These are phyloP conservation scores for Ochlodes sylvanus DNA, from an alignment of 2,888 invertebrate genomes.

Conservation along the genomic window DNA sequence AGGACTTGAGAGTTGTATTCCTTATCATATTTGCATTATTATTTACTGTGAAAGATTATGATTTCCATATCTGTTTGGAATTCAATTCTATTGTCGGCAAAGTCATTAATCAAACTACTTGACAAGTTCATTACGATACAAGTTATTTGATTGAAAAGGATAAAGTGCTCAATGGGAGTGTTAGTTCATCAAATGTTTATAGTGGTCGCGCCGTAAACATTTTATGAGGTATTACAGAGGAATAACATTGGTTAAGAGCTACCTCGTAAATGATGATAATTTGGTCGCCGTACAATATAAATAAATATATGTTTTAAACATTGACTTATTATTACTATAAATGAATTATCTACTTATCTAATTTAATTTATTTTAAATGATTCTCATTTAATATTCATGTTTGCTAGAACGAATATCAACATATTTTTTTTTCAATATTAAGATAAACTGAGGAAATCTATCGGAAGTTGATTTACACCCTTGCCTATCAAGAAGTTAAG, in stretches of 20 bases:
- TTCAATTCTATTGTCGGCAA: slow-evolving; percentile 29
- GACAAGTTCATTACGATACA: slow-evolving; percentile 45
- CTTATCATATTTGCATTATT: slow-evolving; percentile 11
- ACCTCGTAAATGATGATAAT: slow-evolving; percentile 1
- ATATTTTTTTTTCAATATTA: slow-evolving; percentile 18
- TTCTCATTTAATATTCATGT: too few relatives aligned
- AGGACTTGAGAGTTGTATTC: background rate
- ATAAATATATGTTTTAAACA: too few relatives aligned
- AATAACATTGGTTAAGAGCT: slow-evolving; percentile 19
- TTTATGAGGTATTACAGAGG: slow-evolving; percentile 16
- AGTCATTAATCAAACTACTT: slow-evolving; percentile 36
- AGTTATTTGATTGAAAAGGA: slow-evolving; percentile 41
- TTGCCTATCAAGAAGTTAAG: slow-evolving; percentile 22
- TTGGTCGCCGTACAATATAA: background rate
- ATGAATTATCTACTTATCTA: too few relatives aligned
- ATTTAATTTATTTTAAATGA: too few relatives aligned
- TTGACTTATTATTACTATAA: too few relatives aligned
- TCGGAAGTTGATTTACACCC: slow-evolving; percentile 16
- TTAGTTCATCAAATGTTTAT: slow-evolving; percentile 20
- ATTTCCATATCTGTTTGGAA: slow-evolving; percentile 27
- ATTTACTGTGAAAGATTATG: slow-evolving; percentile 22
- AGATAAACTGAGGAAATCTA: slow-evolving; percentile 10
- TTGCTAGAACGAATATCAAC: background rate
- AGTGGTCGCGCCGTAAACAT: slow-evolving; percentile 15
- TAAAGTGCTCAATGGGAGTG: slow-evolving; percentile 26